A percentile compares a stretch with the other conserved stretches of the same genome.
Evolutionary conservation across 2,797 vertebrate genomes (phyloP).

Genomic region (Euthynnus affinis): DNA sequence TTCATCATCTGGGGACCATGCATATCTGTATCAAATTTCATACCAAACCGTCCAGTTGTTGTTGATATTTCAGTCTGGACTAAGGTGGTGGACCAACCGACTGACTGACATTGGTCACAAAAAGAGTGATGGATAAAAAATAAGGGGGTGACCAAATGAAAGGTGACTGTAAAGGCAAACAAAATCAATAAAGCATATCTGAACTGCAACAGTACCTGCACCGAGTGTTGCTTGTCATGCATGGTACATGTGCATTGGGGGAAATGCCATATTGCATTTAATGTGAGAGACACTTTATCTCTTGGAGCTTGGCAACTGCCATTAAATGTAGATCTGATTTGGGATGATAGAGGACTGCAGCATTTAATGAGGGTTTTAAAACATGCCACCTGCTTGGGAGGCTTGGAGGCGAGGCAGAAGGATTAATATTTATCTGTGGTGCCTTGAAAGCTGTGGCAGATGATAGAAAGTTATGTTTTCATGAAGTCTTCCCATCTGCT

Average conservation of each 20-base stretch:
- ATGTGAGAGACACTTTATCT: background rate
- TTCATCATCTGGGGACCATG: too few species aligned
- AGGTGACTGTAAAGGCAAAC: too few species aligned
- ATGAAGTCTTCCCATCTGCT: conserved; percentile 39
- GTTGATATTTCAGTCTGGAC: too few species aligned
- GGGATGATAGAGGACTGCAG: conserved; percentile 32
- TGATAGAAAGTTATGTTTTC: conserved; percentile 56
- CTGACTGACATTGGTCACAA: too few species aligned
- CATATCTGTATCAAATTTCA: too few species aligned
- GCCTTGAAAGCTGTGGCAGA: conserved; percentile 37
- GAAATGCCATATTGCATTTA: background rate
- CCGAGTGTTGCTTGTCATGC: background rate
- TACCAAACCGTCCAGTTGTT: too few species aligned
- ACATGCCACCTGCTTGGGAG: conserved; percentile 53
- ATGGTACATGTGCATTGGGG: background rate
- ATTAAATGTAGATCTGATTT: conserved; percentile 44
- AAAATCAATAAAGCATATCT: too few species aligned
- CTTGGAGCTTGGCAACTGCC: conserved; percentile 9
- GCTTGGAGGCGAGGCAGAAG: conserved; percentile 10
- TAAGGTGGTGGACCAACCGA: too few species aligned
- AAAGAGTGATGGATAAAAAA: too few species aligned
- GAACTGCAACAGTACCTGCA: too few species aligned
- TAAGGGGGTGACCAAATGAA: too few species aligned
- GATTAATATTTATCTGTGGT: conserved; percentile 59
- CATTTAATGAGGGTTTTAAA: conserved; percentile 60